Conservation (phyloP, 1,140 invertebrate genomes). For the Drosophila willistoni region DNA sequence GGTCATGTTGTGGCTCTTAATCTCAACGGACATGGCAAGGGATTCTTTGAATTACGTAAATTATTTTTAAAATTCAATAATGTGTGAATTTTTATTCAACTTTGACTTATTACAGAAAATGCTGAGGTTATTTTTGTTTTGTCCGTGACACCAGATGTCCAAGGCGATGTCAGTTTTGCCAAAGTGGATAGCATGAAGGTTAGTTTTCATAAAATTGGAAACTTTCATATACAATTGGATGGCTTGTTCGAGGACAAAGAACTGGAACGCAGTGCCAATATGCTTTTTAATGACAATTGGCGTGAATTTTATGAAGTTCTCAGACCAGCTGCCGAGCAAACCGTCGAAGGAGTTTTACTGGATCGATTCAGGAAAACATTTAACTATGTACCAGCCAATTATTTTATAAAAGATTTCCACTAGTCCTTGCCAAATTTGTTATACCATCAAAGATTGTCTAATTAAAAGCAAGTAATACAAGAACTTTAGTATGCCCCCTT, state of each 20-base stretch:
- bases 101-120: constrained; percentile 83
- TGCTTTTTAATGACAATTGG: constrained; percentile 73
- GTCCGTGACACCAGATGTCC: constrained; percentile 85
- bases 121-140: constrained; percentile 85
- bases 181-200: constrained; percentile 83
- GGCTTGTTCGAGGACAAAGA: constrained; percentile 65
- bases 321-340: constrained; percentile 86
- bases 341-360: constrained; percentile 86
- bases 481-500: neutral
- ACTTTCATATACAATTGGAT: constrained; percentile 58
- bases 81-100: fast-evolving
- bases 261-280: constrained; percentile 66
- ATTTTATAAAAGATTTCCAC: constrained; percentile 64
- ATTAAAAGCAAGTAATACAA: too few species aligned
- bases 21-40: constrained; percentile 86
- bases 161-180: constrained; percentile 85
- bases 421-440: constrained; percentile 1
- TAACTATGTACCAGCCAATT: constrained; percentile 85
- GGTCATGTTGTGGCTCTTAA: constrained; percentile 88
- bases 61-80: constrained; percentile 43
- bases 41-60: constrained; percentile 87
- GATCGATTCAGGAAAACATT: constrained; percentile 86
- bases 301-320: constrained; percentile 83
- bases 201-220: constrained; percentile 57
- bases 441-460: too few species aligned